A percentile compares a stretch with the other conserved stretches of the same genome.
These are phyloP conservation scores for Meloidogyne exigua DNA, from an alignment of 1,140 invertebrate species.

Conservation along the genomic window DNA sequence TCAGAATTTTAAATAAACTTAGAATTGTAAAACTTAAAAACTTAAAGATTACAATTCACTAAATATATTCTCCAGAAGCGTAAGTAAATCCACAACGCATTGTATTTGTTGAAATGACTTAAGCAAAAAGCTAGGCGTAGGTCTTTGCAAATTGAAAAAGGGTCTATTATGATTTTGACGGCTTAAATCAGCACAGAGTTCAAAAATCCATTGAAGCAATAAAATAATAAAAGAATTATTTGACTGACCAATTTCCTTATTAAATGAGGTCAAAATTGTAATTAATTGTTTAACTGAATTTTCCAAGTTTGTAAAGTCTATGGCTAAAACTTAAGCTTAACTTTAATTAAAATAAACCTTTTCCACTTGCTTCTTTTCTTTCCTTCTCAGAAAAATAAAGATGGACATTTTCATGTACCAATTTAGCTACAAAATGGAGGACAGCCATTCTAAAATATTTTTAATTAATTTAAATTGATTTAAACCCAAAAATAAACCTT, in stretches of 20 bases:
- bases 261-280: slow-evolving; percentile 4
- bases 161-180: slow-evolving; percentile 13
- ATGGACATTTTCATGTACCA: slow-evolving; percentile 26
- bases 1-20: neutral
- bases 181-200: slow-evolving; percentile 14
- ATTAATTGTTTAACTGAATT: slow-evolving; percentile 4
- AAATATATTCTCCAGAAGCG: slow-evolving; percentile 8
- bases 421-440: slow-evolving; percentile 11
- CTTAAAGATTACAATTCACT: neutral
- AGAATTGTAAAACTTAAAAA: too few species aligned
- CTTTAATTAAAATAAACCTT: slow-evolving; percentile 19
- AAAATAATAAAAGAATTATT: neutral
- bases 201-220: slow-evolving; percentile 20
- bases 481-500: neutral
- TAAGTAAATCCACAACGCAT: slow-evolving; percentile 10
- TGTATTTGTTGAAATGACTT: slow-evolving; percentile 16
- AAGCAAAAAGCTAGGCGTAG: neutral
- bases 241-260: neutral
- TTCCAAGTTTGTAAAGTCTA: slow-evolving; percentile 12
- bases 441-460: neutral
- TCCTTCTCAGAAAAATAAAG: slow-evolving; percentile 17
- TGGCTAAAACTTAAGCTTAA: neutral
- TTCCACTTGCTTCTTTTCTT: slow-evolving; percentile 10
- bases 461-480: neutral
- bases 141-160: slow-evolving; percentile 2